Evolutionary conservation across 2,113 vertebrate species (phyloP).

Genomic region (Bungarus multicinctus): DNA sequence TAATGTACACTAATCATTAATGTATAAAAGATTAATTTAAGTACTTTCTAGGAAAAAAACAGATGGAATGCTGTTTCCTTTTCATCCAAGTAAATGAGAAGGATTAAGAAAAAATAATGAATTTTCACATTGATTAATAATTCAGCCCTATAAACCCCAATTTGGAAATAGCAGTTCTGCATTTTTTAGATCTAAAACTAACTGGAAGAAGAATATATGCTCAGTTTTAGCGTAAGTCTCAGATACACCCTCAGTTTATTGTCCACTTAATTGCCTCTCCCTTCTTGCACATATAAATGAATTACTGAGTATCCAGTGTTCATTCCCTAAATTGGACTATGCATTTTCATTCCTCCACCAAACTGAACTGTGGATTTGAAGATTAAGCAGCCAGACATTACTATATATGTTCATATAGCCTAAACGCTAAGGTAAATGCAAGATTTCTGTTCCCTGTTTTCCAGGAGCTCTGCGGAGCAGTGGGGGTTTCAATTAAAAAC

Average conservation of each 20-base stretch:
- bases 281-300: slow-evolving; percentile 6
- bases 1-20: not conserved
- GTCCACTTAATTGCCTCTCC: slow-evolving; percentile 22
- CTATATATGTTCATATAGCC: slow-evolving; percentile 59
- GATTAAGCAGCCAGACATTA: slow-evolving; percentile 53
- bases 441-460: slow-evolving; percentile 72
- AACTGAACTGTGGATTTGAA: slow-evolving; percentile 51
- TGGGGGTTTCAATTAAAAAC: slow-evolving; percentile 84
- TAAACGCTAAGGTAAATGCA: slow-evolving; percentile 69
- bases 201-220: not conserved
- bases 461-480: slow-evolving; percentile 71
- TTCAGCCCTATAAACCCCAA: not conserved
- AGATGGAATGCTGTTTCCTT: not conserved
- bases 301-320: slow-evolving; percentile 3
- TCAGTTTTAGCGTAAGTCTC: not conserved
- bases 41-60: not conserved
- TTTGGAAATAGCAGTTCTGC: not conserved
- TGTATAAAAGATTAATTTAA: not conserved
- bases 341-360: slow-evolving; percentile 43
- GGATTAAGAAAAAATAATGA: not conserved
- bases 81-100: not conserved
- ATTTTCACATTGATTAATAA: not conserved
- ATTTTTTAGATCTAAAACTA: not conserved
- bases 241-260: not conserved
- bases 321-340: slow-evolving; percentile 34